Evolutionary conservation across 1,140 invertebrate species (phyloP), one percentile per base, ranked within the genome.

Genomic region (Ceratosolen solmsi): DNA sequence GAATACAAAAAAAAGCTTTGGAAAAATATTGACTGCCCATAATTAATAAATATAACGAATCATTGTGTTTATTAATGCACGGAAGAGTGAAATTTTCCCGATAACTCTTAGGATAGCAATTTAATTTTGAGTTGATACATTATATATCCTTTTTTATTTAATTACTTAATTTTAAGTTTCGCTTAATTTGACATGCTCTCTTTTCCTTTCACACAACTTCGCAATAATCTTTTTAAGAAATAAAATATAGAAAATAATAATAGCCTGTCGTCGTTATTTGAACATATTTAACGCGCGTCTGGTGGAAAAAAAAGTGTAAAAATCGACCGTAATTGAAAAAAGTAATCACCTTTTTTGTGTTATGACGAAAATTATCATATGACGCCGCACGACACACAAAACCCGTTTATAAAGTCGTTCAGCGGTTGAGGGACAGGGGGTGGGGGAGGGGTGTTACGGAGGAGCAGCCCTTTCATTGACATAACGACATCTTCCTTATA

Each of bases 241-340:
- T 15, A 41, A 38, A 38, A 36, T 54, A 30, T 56, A 33, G 8
- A 15, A 60, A 58, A 41, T 60, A 75, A 75, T 75, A 60, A 75
- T 27, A 75, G 27, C 73, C 36, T 75, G 73, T 41, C 73, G 54
- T 22, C 9, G 54, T 75, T 60, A 41, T 75, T 75, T 75, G 73
- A 41, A 58, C 51, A 27, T 60, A 54, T 73, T 54, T 51, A 73
- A 38, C 63, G 20, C 22, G 15, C 8, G 8, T 38, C 33, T 17
- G 2, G 20, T 5, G n/a, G 0, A 8, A 41, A 70, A 70, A 25
- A 27, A 71, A 71, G 13, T 30, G 38, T 49, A 71, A 71, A 71
- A 71, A 49, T 15, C 41, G 41, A 71, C 11, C 11, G 38, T 49
- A 49, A 71, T 71, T 49, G 41, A 71, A 49, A 46, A 27, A 71